phyloP scores from a whole-genome alignment of 2,888 invertebrate genomes.

The Conus canariensis region DNA sequence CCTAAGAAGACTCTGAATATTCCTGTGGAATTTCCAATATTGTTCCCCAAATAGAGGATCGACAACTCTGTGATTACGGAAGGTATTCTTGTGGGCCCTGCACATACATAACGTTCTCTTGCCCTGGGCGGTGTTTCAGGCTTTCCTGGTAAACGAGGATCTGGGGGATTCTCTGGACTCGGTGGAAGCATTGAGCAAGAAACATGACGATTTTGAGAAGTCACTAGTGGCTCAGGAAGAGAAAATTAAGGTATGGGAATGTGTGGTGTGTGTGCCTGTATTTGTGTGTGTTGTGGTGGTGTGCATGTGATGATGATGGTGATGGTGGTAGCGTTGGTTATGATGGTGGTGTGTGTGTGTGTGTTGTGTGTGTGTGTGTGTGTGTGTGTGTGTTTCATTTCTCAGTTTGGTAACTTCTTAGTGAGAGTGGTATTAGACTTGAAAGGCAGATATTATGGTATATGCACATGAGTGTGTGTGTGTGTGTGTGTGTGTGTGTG shows the following conservation, averaged over 20 bases:
- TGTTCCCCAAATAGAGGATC: too few relatives aligned
- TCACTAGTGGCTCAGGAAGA: constrained; percentile 99
- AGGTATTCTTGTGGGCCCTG: too few relatives aligned
- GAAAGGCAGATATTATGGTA: too few relatives aligned
- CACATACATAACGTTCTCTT: too few relatives aligned
- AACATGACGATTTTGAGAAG: constrained; percentile 99
- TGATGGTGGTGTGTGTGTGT: not conserved
- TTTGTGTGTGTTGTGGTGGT: not conserved
- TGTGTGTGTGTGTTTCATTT: not conserved
- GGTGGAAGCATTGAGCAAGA: constrained; percentile 98
- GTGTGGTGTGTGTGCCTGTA: not conserved
- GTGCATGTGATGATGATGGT: not conserved
- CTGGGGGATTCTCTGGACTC: constrained; percentile 98
- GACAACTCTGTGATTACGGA: too few relatives aligned
- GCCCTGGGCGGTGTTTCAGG: constrained; percentile 79
- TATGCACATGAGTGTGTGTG: too few relatives aligned
- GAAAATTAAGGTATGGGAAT: constrained; percentile 88
- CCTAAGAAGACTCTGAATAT: too few relatives aligned
- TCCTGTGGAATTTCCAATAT: too few relatives aligned
- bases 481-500: too few relatives aligned
- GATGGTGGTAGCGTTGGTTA: too few relatives aligned
- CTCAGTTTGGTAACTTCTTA: too few relatives aligned
- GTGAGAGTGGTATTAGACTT: too few relatives aligned
- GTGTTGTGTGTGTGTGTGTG: not conserved
- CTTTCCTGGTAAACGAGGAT: constrained; percentile 98